Evolutionary conservation across 2,888 invertebrate species (phyloP).

Genomic region (Drosophila longiperda): DNA sequence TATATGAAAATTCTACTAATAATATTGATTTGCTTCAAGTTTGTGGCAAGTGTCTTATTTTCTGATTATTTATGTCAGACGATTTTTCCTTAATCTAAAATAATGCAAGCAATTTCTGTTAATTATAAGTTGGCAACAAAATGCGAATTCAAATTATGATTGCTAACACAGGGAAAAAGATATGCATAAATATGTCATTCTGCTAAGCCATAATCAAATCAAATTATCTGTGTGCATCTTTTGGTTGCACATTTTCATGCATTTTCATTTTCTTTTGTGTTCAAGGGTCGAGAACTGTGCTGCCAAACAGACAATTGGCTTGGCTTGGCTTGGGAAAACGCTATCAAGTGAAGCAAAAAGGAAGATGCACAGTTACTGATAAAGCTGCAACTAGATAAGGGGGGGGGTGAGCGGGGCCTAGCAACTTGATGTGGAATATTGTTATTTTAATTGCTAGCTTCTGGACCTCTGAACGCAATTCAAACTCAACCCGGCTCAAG

Average conservation of each 20-base stretch:
- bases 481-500: constrained; percentile 15
- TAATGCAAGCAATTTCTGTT: constrained; percentile 5
- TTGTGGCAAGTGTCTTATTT: no score
- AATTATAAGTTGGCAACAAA: constrained; percentile 29
- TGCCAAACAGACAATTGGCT: constrained; percentile 45
- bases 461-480: constrained; percentile 58
- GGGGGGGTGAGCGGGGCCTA: background rate
- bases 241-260: constrained; percentile 37
- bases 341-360: constrained; percentile 42
- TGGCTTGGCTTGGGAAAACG: constrained; percentile 8
- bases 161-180: background rate
- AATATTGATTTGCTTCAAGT: background rate
- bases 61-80: no score
- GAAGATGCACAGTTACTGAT: background rate
- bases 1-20: background rate
- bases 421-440: constrained; percentile 68
- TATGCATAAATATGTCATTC: constrained; percentile 13
- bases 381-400: constrained; percentile 9
- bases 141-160: constrained; percentile 1
- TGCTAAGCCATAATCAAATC: constrained; percentile 27
- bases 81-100: background rate
- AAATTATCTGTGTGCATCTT: constrained; percentile 57
- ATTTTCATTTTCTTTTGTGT: constrained; percentile 19
- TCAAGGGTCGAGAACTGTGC: constrained; percentile 25
- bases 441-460: constrained; percentile 76